phyloP scores from a whole-genome alignment of 2,888 invertebrate species.

The Drosophila testacea region DNA sequence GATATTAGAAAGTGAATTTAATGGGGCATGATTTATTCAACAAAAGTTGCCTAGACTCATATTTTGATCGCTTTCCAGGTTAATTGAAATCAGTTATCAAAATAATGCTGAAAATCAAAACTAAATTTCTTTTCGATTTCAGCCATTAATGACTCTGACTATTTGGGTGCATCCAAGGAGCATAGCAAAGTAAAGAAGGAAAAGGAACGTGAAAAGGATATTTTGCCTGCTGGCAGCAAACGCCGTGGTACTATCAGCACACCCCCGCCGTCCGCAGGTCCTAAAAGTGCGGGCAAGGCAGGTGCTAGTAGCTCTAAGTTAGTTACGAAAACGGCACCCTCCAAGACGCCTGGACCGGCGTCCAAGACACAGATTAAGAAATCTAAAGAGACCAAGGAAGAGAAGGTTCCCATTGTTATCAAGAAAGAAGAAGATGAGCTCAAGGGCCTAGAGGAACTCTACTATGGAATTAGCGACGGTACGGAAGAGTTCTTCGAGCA shows the following conservation, averaged over 20 bases:
- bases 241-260: slow-evolving; percentile 57
- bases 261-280: slow-evolving; percentile 30
- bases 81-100: not conserved
- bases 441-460: slow-evolving; percentile 83
- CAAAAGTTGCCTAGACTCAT: slow-evolving; percentile 3
- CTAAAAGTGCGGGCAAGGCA: slow-evolving; percentile 42
- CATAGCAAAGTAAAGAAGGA: slow-evolving; percentile 82
- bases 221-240: slow-evolving; percentile 55
- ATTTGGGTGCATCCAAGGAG: slow-evolving; percentile 61
- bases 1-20: slow-evolving; percentile 8
- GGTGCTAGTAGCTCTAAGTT: slow-evolving; percentile 15
- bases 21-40: slow-evolving; percentile 3
- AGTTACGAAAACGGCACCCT: slow-evolving; percentile 29
- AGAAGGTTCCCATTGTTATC: slow-evolving; percentile 62
- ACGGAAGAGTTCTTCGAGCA: slow-evolving; percentile 75
- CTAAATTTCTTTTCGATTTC: slow-evolving; percentile 32
- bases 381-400: slow-evolving; percentile 62
- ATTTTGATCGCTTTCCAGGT: not conserved
- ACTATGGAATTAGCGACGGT: slow-evolving; percentile 83
- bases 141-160: slow-evolving; percentile 84
- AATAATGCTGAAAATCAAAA: not conserved
- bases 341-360: slow-evolving; percentile 32
- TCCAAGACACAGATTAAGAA: slow-evolving; percentile 52
- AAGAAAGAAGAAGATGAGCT: slow-evolving; percentile 79
- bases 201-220: slow-evolving; percentile 58